Evolutionary conservation across 2,888 invertebrate species (phyloP).

Genomic region (Epinotia bilunana): DNA sequence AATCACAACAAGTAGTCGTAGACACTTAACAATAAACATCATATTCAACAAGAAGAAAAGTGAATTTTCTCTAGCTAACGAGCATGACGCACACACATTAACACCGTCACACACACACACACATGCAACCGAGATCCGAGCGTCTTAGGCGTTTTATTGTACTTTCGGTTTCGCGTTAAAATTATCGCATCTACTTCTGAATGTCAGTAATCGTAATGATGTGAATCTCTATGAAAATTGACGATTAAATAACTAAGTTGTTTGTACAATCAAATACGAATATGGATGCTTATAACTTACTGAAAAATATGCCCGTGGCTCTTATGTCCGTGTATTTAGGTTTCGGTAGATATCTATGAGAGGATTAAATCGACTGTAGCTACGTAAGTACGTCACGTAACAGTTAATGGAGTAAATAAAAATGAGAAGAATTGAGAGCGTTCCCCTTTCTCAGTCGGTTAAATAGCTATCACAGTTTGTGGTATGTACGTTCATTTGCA

Average conservation of each 20-base stretch:
- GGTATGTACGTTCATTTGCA: too few relatives aligned
- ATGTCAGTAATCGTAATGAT: background rate
- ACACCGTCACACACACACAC: conserved; percentile 5
- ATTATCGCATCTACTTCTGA: conserved; percentile 21
- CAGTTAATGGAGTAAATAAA: background rate
- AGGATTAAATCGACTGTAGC: background rate
- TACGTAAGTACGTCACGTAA: too few relatives aligned
- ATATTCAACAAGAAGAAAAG: conserved; percentile 22
- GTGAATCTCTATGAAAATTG: conserved; percentile 6
- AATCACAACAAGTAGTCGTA: background rate
- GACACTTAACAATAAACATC: conserved; percentile 23
- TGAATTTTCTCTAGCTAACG: conserved; percentile 35
- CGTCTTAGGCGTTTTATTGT: conserved; percentile 13
- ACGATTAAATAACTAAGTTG: background rate
- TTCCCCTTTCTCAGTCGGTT: background rate
- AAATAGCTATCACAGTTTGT: too few relatives aligned
- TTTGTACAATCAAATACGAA: background rate
- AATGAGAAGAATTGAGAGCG: background rate
- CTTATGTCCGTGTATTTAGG: background rate
- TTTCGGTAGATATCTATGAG: background rate
- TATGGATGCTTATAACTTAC: too few relatives aligned
- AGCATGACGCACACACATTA: conserved; percentile 37
- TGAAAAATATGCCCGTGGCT: too few relatives aligned
- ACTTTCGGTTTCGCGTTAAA: conserved; percentile 36
- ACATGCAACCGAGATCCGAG: background rate